A percentile compares a stretch with the other conserved stretches of the same genome.
Evolutionary conservation across 2,797 vertebrate genomes (phyloP).

Genomic region (Acipenser oxyrinchus): DNA sequence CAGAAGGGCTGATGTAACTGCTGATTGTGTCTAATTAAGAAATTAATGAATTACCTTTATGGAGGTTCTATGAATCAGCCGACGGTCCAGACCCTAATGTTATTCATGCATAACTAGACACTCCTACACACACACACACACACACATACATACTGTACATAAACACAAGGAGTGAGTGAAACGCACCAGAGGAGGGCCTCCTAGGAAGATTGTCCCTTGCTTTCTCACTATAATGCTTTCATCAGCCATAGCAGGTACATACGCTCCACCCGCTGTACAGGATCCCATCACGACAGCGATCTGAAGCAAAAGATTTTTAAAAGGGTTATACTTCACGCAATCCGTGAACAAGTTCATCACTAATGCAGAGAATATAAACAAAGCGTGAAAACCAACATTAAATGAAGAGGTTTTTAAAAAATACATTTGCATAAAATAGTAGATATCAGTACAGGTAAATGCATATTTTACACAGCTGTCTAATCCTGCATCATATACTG

Average conservation of each 20-base stretch:
- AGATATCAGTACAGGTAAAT: too few relatives aligned
- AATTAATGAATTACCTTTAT: too few relatives aligned
- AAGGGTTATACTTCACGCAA: too few relatives aligned
- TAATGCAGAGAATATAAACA: too few relatives aligned
- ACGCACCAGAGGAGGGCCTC: slow-evolving; percentile 86
- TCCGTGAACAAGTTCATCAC: too few relatives aligned
- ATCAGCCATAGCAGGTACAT: slow-evolving; percentile 92
- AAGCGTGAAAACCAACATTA: too few relatives aligned
- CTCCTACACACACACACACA: neutral
- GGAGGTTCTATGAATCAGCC: neutral
- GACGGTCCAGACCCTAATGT: neutral
- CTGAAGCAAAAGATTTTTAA: slow-evolving; percentile 44
- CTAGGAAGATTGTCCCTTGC: slow-evolving; percentile 95
- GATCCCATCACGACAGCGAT: slow-evolving; percentile 96
- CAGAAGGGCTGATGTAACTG: too few relatives aligned
- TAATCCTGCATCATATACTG: too few relatives aligned
- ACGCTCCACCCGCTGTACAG: slow-evolving; percentile 94
- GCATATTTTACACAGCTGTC: too few relatives aligned
- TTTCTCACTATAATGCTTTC: slow-evolving; percentile 92
- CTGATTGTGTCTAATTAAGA: neutral
- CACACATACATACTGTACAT: neutral
- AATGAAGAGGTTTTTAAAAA: too few relatives aligned
- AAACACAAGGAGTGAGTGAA: neutral
- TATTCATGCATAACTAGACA: neutral
- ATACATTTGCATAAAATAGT: too few relatives aligned